Evolutionary conservation across 2,113 vertebrate genomes (phyloP), one percentile per base, ranked within the genome.

Genomic region (Gymnorhina tibicen): DNA sequence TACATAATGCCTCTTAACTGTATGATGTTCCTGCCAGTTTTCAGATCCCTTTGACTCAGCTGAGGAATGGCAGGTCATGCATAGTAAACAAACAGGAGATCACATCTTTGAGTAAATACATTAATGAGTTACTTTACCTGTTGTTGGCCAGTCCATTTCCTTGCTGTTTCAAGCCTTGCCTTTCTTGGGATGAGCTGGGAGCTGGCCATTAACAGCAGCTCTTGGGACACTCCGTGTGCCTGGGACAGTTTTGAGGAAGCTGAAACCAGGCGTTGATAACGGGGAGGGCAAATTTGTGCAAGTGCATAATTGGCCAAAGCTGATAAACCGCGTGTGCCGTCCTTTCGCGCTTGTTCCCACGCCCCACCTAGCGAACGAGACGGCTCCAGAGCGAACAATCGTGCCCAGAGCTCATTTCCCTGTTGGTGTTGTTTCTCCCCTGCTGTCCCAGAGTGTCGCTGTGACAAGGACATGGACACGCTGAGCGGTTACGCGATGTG

Each of bases 381-480:
- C 7, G 22, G 79, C 74, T 69, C 10, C 56, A 28, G 49, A 30
- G 63, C 9, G 60, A 79, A 26, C 44, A 27, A 37, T 55, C 16
- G 19, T 28, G 2, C 56, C 13, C 7, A 1, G 28, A 13, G 33
- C 74, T 87, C 0, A 77, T 46, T 6, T 41, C 50, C 23, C 55
- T 32, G 24, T 41, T 3, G 17, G n/a, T 46, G 68, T 6, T 50
- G 20, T 32, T 6, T 23, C 76, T 52, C 37, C 49, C 41, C 24
- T 47, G 50, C 50, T 56, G 72, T 11, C 76, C 28, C 96, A 99
- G 99, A 98, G 55, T 99, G 99, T 95, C 99, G 99, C 89, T 99
- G 99, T 95, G 98, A 99, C 80, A 99, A 99, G 96, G 99, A 99
- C 83, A 98, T 99, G 98, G 99, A 99, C 97, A 98, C 98, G 23